Evolutionary conservation across 2,888 invertebrate species (phyloP), one percentile per base, ranked within the genome.

Genomic region (Ennomos fuscantarius): DNA sequence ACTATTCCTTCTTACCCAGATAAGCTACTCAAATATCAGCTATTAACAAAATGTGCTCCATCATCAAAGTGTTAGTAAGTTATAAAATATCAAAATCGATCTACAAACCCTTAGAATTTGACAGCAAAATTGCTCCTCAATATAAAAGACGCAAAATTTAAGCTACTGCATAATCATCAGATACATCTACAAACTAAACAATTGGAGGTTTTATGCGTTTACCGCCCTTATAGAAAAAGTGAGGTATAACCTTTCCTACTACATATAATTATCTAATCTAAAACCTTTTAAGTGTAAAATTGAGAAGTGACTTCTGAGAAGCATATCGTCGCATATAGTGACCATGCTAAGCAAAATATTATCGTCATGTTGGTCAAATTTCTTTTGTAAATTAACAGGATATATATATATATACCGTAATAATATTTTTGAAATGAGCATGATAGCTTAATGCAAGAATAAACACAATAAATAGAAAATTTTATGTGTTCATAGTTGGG

Each of bases 251-350:
- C 73, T 60, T 66, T 69, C 80, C 76, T 78, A 77, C 84, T 85
- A 84, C 84, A 72, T 87, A 80, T 91, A 91, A 92, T 92, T 91
- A 91, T 87, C 86, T 84, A 88, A 89, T 91, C 91, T 78, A 88
- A 90, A 92, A 92, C 90, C 91, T 92, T 91, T 92, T 92, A 92
- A 79, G 77, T 82, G 84, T 78, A 79, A 79, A 85, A 74, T 71
- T 76, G 73, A 80, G 76, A 73, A 84, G 82, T 84, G 77, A 85
- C 81, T 91, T 91, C 89, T 86, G 73, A 91, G 92, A 90, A 90
- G 76, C 75, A 72, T 79, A 81, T 77, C 77, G 69, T 64, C 67
- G 24, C 3, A 36, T 68, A 71, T 72, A 72, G 75, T 68, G 65
- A 61, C 58, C 64, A 63, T 48, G 12, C 2, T 24, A 37, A 11